Evolutionary conservation across 2,888 invertebrate species (phyloP).

Genomic region (Xylophagus ater): DNA sequence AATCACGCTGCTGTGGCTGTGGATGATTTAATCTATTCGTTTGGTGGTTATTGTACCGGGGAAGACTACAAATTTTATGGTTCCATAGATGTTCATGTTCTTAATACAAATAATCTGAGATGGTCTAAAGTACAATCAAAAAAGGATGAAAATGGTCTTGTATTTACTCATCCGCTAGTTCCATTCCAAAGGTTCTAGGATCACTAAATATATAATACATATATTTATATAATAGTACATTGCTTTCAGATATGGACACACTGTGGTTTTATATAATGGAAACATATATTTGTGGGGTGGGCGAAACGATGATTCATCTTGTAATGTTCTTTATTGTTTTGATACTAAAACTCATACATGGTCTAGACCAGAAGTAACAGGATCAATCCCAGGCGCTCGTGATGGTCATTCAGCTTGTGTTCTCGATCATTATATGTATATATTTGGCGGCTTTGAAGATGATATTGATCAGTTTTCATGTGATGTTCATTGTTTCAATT

Average conservation of each 20-base stretch:
- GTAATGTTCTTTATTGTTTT: slow-evolving; percentile 70
- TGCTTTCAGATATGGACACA: slow-evolving; percentile 62
- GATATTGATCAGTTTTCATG: slow-evolving; percentile 67
- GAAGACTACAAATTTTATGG: slow-evolving; percentile 63
- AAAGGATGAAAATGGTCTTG: slow-evolving; percentile 40
- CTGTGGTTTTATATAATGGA: slow-evolving; percentile 68
- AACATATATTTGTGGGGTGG: slow-evolving; percentile 83
- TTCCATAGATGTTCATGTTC: slow-evolving; percentile 77
- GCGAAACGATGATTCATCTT: slow-evolving; percentile 66
- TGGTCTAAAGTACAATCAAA: slow-evolving; percentile 48
- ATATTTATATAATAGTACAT: background rate
- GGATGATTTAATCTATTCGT: slow-evolving; percentile 70
- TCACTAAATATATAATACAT: background rate
- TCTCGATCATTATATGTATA: slow-evolving; percentile 67
- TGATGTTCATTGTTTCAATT: slow-evolving; percentile 63
- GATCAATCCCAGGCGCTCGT: slow-evolving; percentile 64
- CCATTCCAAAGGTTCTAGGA: slow-evolving; percentile 53
- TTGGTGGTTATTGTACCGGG: slow-evolving; percentile 85
- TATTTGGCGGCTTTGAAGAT: slow-evolving; percentile 88
- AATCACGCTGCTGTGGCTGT: slow-evolving; percentile 85
- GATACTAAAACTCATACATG: slow-evolving; percentile 60
- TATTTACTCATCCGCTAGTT: slow-evolving; percentile 41
- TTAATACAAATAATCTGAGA: slow-evolving; percentile 59
- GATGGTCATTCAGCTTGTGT: slow-evolving; percentile 89
- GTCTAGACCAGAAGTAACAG: slow-evolving; percentile 53